Evolutionary conservation across 1,140 invertebrate species (phyloP).

Genomic region (Heliconius eleuchia): DNA sequence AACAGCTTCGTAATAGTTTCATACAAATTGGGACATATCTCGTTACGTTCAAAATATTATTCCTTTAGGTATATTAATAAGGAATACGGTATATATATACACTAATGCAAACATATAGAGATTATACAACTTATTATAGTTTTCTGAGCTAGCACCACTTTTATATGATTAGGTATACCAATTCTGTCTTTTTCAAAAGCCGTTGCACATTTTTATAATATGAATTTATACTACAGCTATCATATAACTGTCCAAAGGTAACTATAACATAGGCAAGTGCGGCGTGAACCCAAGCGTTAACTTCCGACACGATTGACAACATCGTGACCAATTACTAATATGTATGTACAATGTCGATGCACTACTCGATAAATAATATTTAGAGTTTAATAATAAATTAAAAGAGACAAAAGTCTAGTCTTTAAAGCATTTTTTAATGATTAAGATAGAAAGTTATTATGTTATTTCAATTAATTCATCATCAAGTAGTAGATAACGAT

Average conservation of each 20-base stretch:
- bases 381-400: background rate
- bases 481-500: background rate
- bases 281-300: constrained; percentile 67
- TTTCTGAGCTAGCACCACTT: no score
- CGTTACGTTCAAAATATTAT: background rate
- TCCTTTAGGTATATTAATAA: no score
- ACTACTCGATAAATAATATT: background rate
- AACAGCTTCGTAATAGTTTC: background rate
- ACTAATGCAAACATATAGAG: no score
- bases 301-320: constrained; percentile 68
- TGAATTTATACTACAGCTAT: background rate
- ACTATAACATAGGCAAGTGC: constrained; percentile 56
- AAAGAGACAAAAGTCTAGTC: background rate
- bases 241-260: background rate
- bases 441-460: background rate
- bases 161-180: no score
- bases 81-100: no score
- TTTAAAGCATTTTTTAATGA: background rate
- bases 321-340: constrained; percentile 15
- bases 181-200: no score
- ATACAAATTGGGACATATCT: background rate
- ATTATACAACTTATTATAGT: no score
- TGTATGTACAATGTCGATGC: background rate
- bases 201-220: background rate
- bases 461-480: background rate